Base-by-base conservation (phyloP, 2,797 vertebrate species). In the Sparidentex hasta region DNA sequence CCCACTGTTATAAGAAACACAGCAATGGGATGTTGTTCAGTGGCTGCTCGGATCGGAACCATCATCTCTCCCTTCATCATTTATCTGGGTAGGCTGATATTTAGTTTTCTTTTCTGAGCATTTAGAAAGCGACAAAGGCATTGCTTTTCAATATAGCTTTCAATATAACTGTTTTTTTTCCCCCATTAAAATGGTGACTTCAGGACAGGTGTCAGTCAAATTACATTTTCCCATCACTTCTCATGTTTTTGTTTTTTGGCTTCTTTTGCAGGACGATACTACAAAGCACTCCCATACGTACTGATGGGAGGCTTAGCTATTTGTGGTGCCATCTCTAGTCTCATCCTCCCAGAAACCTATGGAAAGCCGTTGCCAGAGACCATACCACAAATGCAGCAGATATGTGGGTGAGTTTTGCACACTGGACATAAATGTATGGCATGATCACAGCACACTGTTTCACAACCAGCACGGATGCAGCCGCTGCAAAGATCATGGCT, bases 1-100 rank as follows among this genome's bases (percentile, higher is more conserved):
- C 96, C 97, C 43, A 98, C 97, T 0, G 96, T 98, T 2, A 95
- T 98, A 81, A 95, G 97, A 47, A 98, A 97, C 82, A 97, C 97
- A 90, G 97, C 95, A 0, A 96, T 98, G 77, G 97, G 96, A 0
- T 96, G 95, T 7, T 97, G 97, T 76, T 97, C 97, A 74, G 97
- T 96, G 90, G 95, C 95, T 0, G 96, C 97, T 25, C 95, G 97
- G 0, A 74, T 98, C 9, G 97, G 95, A 83, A 95, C 94, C 78
- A 97, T 98, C 87, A 66, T 96, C 74, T 96, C 97, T 0, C 97
- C 97, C 7, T 97, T 97, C 44, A 95, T 98, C 29, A 92, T 97
- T 80, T 97, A 97, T 92, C 93, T 98, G 0, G 95, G 97, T 97
- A 59, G 92, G 95, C 13, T 6, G 14, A 46, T 38, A 38, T 46